phyloP scores from a whole-genome alignment of 2,113 vertebrate species.

The Thalassoma bifasciatum region DNA sequence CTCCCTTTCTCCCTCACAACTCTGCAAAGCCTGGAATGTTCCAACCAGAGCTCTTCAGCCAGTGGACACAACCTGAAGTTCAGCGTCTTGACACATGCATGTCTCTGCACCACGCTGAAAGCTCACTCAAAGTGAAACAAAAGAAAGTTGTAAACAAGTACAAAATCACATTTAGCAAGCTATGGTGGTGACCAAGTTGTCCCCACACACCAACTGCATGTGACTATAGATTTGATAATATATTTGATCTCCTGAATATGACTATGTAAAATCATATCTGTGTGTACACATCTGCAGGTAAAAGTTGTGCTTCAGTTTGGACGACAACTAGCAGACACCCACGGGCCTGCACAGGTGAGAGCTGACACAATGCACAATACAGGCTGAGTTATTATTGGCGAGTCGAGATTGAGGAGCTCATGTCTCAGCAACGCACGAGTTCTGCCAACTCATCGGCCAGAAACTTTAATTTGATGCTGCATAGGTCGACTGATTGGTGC shows the following conservation, averaged over 20 bases:
- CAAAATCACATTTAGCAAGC: neutral
- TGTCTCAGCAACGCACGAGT: slow-evolving; percentile 17
- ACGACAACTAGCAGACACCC: neutral
- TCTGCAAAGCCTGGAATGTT: slow-evolving; percentile 80
- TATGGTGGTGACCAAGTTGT: neutral
- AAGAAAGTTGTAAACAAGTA: neutral
- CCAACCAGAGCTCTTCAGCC: slow-evolving; percentile 70
- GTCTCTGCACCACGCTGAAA: neutral
- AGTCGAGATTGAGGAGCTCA: slow-evolving; percentile 9
- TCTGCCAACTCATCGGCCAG: slow-evolving; percentile 41
- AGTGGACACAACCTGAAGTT: slow-evolving; percentile 73
- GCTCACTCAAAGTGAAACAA: neutral
- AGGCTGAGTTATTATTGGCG: slow-evolving; percentile 13
- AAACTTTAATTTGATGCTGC: slow-evolving; percentile 36
- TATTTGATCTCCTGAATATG: too few relatives aligned
- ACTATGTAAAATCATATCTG: neutral
- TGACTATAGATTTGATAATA: neutral
- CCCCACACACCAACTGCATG: neutral
- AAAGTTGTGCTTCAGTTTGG: neutral
- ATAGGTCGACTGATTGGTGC: slow-evolving; percentile 30
- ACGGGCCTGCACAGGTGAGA: slow-evolving; percentile 48
- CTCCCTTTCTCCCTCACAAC: slow-evolving; percentile 56
- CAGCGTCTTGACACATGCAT: slow-evolving; percentile 23
- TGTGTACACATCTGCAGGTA: slow-evolving; percentile 1
- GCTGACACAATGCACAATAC: slow-evolving; percentile 21